Conservation (phyloP, 2,113 vertebrate genomes). For the Odontophorus gujanensis region DNA sequence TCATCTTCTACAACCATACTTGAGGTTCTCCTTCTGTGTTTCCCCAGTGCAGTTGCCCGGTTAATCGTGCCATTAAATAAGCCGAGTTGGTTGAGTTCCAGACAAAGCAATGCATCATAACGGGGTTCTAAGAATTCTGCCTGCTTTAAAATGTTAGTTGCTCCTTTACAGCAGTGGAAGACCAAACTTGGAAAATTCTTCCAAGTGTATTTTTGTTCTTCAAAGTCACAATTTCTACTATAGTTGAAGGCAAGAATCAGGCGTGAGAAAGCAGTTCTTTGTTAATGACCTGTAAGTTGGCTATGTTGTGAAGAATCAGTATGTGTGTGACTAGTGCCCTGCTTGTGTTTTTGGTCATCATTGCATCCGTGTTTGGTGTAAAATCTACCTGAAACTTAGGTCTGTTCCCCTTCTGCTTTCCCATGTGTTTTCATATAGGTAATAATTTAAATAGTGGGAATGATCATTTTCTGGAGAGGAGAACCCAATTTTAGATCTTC, state of each 20-base stretch:
- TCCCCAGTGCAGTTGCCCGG: background rate
- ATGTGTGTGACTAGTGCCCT: background rate
- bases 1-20: background rate
- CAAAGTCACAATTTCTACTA: background rate
- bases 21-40: background rate
- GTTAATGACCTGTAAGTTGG: background rate
- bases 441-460: background rate
- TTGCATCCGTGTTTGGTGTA: background rate
- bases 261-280: conserved; percentile 7
- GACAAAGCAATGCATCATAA: accelerated
- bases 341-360: background rate
- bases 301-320: background rate
- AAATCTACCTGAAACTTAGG: background rate
- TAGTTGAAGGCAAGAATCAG: background rate
- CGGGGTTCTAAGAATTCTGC: background rate
- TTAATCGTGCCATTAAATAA: accelerated
- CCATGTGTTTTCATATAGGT: background rate
- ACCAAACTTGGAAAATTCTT: background rate
- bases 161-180: background rate
- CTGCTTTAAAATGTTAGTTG: background rate
- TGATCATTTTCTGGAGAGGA: background rate
- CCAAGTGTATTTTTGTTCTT: background rate
- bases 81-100: background rate
- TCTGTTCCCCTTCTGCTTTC: background rate
- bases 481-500: background rate